A percentile compares a stretch with the other conserved stretches of the same genome.
Evolutionary conservation across 2,888 invertebrate genomes (phyloP).

Genomic region (Heterodera filipjevi): DNA sequence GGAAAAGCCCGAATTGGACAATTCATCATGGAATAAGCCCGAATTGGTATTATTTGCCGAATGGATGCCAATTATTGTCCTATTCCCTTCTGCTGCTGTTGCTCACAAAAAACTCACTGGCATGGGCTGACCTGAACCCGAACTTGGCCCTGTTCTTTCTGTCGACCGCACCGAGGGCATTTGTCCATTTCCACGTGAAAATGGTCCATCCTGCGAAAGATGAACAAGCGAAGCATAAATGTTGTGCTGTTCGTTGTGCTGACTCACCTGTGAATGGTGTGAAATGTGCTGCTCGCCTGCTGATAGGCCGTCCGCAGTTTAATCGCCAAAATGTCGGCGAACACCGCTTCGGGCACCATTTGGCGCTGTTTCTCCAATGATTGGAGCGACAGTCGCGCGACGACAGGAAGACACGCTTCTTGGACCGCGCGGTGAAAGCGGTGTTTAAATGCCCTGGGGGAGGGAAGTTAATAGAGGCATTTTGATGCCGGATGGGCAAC

Average conservation of each 20-base stretch:
- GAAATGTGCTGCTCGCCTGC: slow-evolving; percentile 60
- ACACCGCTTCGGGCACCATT: slow-evolving; percentile 59
- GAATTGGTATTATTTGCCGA: no score
- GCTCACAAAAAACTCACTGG: slow-evolving; percentile 45
- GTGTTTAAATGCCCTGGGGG: slow-evolving; percentile 61
- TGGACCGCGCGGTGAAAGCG: slow-evolving; percentile 51
- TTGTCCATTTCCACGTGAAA: slow-evolving; percentile 57
- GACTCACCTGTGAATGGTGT: slow-evolving; percentile 54
- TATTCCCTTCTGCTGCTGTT: no score
- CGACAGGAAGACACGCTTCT: slow-evolving; percentile 53
- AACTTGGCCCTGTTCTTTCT: slow-evolving; percentile 55
- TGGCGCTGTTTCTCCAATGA: slow-evolving; percentile 59
- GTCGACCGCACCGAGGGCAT: slow-evolving; percentile 60
- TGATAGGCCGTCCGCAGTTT: slow-evolving; percentile 60
- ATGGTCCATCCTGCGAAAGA: slow-evolving; percentile 52
- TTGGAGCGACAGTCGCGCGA: slow-evolving; percentile 56
- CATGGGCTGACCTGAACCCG: slow-evolving; percentile 60
- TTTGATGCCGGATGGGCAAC: slow-evolving; percentile 23
- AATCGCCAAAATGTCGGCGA: slow-evolving; percentile 60
- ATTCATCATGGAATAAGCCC: no score
- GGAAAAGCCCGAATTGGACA: no score
- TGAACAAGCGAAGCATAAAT: neutral
- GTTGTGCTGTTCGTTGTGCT: slow-evolving; percentile 33
- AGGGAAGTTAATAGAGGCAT: neutral
- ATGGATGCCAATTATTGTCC: no score